A percentile compares a stretch with the other conserved stretches of the same genome.
Conservation (phyloP, 2,888 invertebrate genomes). For the Pseudococcus jackbeardsleyi region DNA sequence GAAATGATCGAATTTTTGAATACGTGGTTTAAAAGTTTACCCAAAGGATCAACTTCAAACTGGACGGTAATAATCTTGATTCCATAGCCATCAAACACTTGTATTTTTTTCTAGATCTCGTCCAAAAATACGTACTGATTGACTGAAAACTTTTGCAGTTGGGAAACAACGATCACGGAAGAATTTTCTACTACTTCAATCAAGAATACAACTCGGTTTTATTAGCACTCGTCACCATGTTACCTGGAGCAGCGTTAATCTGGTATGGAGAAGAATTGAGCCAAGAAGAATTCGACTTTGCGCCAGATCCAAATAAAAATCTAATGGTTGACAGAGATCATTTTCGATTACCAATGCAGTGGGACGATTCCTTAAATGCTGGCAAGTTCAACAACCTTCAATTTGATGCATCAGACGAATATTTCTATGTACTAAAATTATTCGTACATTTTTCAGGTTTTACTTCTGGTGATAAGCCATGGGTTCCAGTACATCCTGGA, state of each 20-base stretch:
- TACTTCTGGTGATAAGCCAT: conserved; percentile 73
- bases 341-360: conserved; percentile 69
- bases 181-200: conserved; percentile 46
- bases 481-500: conserved; percentile 78
- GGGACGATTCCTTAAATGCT: conserved; percentile 67
- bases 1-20: background rate
- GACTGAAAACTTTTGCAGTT: background rate
- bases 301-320: background rate
- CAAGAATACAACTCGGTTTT: conserved; percentile 71
- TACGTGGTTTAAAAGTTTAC: conserved; percentile 15
- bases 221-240: conserved; percentile 70
- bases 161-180: conserved; percentile 3
- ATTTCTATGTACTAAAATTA: conserved; percentile 69
- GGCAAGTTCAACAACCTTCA: conserved; percentile 44
- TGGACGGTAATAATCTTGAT: conserved; percentile 28
- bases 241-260: conserved; percentile 72
- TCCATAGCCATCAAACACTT: too few relatives aligned
- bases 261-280: conserved; percentile 74
- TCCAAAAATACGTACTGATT: background rate
- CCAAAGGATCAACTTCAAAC: conserved; percentile 4
- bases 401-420: background rate
- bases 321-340: conserved; percentile 67
- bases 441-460: conserved; percentile 72
- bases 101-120: background rate
- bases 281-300: conserved; percentile 69